phyloP scores from a whole-genome alignment of 2,797 vertebrate species.

The Eurystomus glaucurus region DNA sequence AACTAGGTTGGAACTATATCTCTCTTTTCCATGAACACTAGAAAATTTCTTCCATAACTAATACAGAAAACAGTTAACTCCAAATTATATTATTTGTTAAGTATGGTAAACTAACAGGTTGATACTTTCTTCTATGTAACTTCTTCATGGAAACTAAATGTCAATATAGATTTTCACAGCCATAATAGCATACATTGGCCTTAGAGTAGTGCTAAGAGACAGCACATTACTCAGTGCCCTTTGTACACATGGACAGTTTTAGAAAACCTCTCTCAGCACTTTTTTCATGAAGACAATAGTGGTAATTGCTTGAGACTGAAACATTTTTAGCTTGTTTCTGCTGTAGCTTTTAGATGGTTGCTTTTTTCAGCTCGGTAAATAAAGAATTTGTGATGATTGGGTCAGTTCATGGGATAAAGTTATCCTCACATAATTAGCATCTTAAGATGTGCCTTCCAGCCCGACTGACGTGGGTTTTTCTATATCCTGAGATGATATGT shows the following conservation, averaged over 20 bases:
- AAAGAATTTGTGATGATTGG: conserved; percentile 72
- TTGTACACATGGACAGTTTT: conserved; percentile 65
- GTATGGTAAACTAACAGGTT: neutral
- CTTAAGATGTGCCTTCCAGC: conserved; percentile 65
- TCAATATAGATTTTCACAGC: neutral
- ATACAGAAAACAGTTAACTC: neutral
- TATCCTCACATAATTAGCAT: conserved; percentile 70
- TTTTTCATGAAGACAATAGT: conserved; percentile 65
- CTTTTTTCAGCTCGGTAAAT: conserved; percentile 70
- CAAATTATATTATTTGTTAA: neutral
- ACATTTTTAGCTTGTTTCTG: conserved; percentile 69
- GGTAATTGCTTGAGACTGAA: conserved; percentile 67
- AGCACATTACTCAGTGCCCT: conserved; percentile 43
- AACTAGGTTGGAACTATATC: neutral
- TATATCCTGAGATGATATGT: conserved; percentile 21
- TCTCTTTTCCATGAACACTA: neutral
- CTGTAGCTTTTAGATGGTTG: conserved; percentile 46
- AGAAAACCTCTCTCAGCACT: conserved; percentile 72
- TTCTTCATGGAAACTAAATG: neutral
- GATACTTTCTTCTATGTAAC: neutral
- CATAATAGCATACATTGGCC: neutral
- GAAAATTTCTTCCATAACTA: neutral
- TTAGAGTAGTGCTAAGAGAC: conserved; percentile 48
- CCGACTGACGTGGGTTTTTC: conserved; percentile 6
- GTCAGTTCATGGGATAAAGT: conserved; percentile 72